phyloP scores from a whole-genome alignment of 2,113 vertebrate genomes.

The Petrocephalus microphthalmus region DNA sequence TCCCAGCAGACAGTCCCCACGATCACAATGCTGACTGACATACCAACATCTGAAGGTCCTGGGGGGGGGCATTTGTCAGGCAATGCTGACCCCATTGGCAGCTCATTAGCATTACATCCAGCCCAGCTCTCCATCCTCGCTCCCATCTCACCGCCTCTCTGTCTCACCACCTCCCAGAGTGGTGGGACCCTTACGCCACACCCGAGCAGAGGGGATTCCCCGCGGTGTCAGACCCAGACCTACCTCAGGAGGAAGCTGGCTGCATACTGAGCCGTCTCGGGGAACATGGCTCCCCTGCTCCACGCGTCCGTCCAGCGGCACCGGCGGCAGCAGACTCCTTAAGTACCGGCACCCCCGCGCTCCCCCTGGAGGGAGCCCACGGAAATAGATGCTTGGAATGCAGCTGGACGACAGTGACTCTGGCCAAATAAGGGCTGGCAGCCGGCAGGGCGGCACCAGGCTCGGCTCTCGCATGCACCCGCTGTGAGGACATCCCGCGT shows the following conservation, averaged over 20 bases:
- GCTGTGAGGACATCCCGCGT: conserved; percentile 32
- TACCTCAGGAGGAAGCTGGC: conserved; percentile 51
- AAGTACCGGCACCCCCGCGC: conserved; percentile 22
- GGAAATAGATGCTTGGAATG: conserved; percentile 22
- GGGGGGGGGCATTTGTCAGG: background rate
- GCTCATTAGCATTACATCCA: background rate
- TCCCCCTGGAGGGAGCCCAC: conserved; percentile 34
- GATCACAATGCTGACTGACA: too few species aligned
- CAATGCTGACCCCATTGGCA: background rate
- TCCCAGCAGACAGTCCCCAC: too few species aligned
- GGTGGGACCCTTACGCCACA: too few species aligned
- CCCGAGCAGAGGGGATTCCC: background rate
- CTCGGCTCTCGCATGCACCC: background rate
- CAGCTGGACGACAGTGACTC: background rate
- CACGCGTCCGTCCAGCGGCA: background rate
- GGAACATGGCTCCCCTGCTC: conserved; percentile 33
- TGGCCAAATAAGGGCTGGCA: conserved; percentile 7
- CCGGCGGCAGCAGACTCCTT: background rate
- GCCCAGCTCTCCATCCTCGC: background rate
- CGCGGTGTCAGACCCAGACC: background rate
- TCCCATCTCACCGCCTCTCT: background rate
- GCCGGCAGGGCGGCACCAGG: background rate
- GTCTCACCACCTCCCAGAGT: too few species aligned
- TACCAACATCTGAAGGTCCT: too few species aligned
- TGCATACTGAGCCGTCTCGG: conserved; percentile 50